Evolutionary conservation across 2,113 vertebrate genomes (phyloP).

Genomic region (Oreochromis spilurus): DNA sequence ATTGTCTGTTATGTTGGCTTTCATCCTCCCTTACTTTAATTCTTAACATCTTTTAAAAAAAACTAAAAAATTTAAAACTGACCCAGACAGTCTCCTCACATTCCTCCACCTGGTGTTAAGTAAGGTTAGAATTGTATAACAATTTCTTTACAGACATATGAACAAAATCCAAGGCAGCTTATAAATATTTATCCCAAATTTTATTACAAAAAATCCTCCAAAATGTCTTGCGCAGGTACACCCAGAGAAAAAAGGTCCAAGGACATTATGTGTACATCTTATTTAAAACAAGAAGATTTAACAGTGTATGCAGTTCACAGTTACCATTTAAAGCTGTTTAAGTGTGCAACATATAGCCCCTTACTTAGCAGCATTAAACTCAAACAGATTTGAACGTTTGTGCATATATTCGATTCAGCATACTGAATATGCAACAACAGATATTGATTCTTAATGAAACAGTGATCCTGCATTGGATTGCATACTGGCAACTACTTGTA

Average conservation of each 20-base stretch:
- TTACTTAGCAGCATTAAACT: not conserved
- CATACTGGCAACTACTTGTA: not conserved
- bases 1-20: not conserved
- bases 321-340: not conserved
- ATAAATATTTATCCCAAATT: not conserved
- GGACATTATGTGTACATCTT: not conserved
- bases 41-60: not conserved
- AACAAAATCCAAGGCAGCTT: not conserved
- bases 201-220: not conserved
- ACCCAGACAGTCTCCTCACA: not conserved
- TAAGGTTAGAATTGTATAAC: not conserved
- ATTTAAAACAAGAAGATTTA: not conserved
- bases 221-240: rapidly evolving
- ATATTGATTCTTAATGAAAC: not conserved
- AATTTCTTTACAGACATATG: not conserved
- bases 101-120: not conserved
- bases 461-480: not conserved
- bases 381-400: not conserved
- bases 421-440: not conserved
- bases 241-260: not conserved
- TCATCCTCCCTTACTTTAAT: not conserved
- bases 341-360: not conserved
- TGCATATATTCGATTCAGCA: not conserved
- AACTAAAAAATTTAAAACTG: not conserved
- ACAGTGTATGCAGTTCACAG: not conserved